Evolutionary conservation across 2,113 vertebrate genomes (phyloP), one percentile per base, ranked within the genome.

Genomic region (Lophius piscatorius): DNA sequence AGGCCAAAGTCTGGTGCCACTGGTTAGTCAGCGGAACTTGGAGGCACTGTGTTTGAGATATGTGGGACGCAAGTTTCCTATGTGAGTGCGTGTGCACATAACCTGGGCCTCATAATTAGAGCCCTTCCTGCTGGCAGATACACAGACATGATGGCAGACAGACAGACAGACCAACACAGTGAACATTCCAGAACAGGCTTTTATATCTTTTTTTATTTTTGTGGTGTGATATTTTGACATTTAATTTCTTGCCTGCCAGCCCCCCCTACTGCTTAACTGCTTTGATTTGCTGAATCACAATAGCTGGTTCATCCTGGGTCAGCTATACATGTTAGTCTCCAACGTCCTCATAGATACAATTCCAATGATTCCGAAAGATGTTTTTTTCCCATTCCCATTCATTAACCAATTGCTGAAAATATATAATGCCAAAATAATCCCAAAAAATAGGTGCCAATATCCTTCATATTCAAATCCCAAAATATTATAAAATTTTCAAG

Each of bases 1-100:
- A 78, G 88, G 87, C 85, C 88, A 91, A 89, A 89, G 90, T 89
- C 84, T 87, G 87, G 81, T 90, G 90, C 81, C 86, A 86, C 87
- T 89, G 86, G 90, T 91, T 90, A 89, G 84, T 86, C 78, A 90
- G 90, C 79, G 80, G 83, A 87, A 87, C 90, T 87, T 71, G 81
- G 78, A 82, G 78, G 68, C 71, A 74, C 74, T 87, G 77, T 81
- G 80, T 78, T 72, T 69, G 81, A 82, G 78, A 77, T 80, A 82
- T 72, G 83, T 80, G 78, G 76, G 86, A 79, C 56, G 42, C 52
- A 62, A 52, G 56, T 45, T 56, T 82, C 46, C 17, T 59, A 46
- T 57, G 50, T 62, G 60, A 48, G 67, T 54, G 29, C 47, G 46
- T 23, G 55, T 26, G 40, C 62, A 50, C 62, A 56, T 78, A 89